Evolutionary conservation across 2,113 vertebrate species (phyloP), one percentile per base, ranked within the genome.

Genomic region (Aegithalos caudatus): DNA sequence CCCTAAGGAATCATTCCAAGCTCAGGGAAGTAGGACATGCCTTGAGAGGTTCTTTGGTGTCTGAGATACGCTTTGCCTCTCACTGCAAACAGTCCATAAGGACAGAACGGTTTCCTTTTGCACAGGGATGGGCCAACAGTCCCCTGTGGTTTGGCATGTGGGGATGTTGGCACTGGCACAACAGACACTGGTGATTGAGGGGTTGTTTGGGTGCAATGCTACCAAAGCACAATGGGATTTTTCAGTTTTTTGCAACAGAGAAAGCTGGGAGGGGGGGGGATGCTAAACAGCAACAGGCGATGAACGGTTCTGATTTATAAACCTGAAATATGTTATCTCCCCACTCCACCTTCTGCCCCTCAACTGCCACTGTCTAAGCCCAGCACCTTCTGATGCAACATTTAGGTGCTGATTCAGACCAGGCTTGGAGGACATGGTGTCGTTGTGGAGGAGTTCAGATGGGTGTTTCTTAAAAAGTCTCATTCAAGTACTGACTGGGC

Each of bases 131-230:
- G 85, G 81, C 85, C 92, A 95, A 82, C 90, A 85, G 94, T 81
- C 65, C 60, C 51, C 73, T 94, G 95, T 91, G 95, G 87, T 97
- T 95, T 95, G 92, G 65, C 50, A 6, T 28, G 50, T 64, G 74
- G 42, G 81, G 69, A 35, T 38, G 14, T 82, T 85, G 93, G 74
- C 53, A 11, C n/a, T 81, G 84, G 25, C 65, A 79, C 81, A 72
- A 65, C 84, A 72, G 57, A 22, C 80, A 10, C 42, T 57, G 81
- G 70, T 91, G 84, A 82, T 7, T 85, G 94, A 91, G 58, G 70
- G 38, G 25, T 27, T 85, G 61, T 85, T 64, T 79, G 82, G 88
- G 79, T 72, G 88, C n/a, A 61, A 40, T 3, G 72, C 64, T 88
- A 77, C 88, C 40, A 48, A 81, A 62, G 47, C 76, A 78, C 69